Evolutionary conservation across 2,888 invertebrate species (phyloP), one percentile per base, ranked within the genome.

Genomic region (Synergus umbraculus): DNA sequence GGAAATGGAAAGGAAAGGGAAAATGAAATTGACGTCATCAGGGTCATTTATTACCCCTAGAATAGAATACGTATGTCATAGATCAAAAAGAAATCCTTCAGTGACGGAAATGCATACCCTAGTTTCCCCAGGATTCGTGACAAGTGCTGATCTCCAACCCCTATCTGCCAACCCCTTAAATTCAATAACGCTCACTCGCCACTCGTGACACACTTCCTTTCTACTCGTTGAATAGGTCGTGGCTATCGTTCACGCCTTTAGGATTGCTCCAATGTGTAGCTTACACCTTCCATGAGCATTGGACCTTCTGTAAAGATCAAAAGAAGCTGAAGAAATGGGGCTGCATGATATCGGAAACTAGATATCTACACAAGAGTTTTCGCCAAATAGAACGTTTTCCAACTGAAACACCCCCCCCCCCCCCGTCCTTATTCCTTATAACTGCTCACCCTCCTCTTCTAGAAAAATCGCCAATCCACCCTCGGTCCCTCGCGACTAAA

Each of bases 81-180:
- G 85, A 86, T 88, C 85, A 83, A 82, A 77, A 78, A 82, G 81
- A 86, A 86, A 88, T 88, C 85, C 85, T 85, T 83, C 84, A 81
- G 76, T 81, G 82, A 83, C 81, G 82, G 77, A 76, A 83, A 81
- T 78, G 79, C 79, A 77, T 78, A 77, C 78, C 69, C 76, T 46
- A 41, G 37, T 66, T 44, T 13, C 10, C 22, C n/a, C 29, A 37
- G 46, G 44, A 49, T 37, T 66, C 22, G 22, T 60, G 60, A 22
- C 22, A 22, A 60, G 60, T 54, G 13, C 78, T 78, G 73, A 73
- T 43, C 60, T 65, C 78, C 65, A 64, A 41, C 37, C 37, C 41
- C 63, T 41, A 8, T 44, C 13, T 13, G 44, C 80, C 81, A 77
- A 81, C 79, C 76, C 76, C 80, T 80, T 80, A 79, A 82, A 84